Conservation (phyloP, 2,113 vertebrate genomes). For the Paramormyrops kingsleyae region DNA sequence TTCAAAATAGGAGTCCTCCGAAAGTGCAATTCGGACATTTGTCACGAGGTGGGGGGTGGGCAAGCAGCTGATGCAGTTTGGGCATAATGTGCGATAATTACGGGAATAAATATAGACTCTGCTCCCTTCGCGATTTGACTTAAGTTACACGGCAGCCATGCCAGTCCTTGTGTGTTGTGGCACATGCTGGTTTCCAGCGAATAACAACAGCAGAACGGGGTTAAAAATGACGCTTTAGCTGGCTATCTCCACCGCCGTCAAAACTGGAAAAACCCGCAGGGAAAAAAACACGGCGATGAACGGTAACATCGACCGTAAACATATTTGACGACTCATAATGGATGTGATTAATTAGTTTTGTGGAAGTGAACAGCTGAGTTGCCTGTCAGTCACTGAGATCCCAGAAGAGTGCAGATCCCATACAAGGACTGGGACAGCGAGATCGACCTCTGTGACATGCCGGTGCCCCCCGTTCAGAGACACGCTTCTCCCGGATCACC, state of each 20-base stretch:
- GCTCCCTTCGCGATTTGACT: constrained; percentile 57
- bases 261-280: not conserved
- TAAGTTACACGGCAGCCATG: not conserved
- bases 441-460: not conserved
- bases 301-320: not conserved
- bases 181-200: not conserved
- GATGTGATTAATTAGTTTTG: not conserved
- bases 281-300: not conserved
- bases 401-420: not conserved
- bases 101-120: constrained; percentile 62
- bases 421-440: not conserved
- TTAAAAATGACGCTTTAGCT: not conserved
- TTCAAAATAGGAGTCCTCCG: constrained; percentile 59
- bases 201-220: not conserved
- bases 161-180: not conserved
- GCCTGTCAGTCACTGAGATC: not conserved
- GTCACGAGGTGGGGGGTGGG: constrained; percentile 42
- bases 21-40: constrained; percentile 55
- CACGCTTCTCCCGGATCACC: not conserved
- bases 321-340: not conserved
- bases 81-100: constrained; percentile 68
- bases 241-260: not conserved
- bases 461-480: not conserved
- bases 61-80: constrained; percentile 65
- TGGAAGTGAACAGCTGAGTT: not conserved